Evolutionary conservation across 2,113 vertebrate species (phyloP).

Genomic region (Sinocyclocheilus grahami): DNA sequence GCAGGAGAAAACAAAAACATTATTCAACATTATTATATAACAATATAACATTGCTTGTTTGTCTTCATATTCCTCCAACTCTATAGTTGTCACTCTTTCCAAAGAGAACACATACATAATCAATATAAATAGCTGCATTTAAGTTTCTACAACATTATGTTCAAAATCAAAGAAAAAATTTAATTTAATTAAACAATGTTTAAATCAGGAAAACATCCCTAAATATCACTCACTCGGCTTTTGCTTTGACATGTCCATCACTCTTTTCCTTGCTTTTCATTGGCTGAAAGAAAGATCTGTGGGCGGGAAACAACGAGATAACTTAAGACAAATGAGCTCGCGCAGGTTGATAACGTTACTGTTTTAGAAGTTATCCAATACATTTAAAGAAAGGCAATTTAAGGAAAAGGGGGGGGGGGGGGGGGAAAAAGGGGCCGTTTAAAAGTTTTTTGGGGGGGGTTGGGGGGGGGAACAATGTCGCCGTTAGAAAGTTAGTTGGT

Average conservation of each 20-base stretch:
- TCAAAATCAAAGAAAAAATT: neutral
- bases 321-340: neutral
- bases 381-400: neutral
- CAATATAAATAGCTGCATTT: neutral
- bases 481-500: neutral
- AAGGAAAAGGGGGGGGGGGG: no score
- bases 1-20: neutral
- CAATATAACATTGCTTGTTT: neutral
- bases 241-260: conserved; percentile 53
- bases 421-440: no score
- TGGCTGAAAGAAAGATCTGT: conserved; percentile 87
- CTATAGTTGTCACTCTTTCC: neutral
- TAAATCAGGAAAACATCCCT: no score
- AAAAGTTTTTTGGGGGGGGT: no score
- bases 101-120: neutral
- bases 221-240: conserved; percentile 59
- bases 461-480: no score
- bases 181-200: neutral
- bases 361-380: no score
- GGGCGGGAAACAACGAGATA: neutral
- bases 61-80: neutral
- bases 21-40: neutral
- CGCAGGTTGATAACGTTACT: no score
- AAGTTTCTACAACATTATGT: neutral
- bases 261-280: conserved; percentile 70